Percentiles rank a stretch among this genome's conserved stretches.
Evolutionary conservation across 37 sponge, comb jelly and placozoan species (phyloP).

Genomic region (Oscarella lobularis): DNA sequence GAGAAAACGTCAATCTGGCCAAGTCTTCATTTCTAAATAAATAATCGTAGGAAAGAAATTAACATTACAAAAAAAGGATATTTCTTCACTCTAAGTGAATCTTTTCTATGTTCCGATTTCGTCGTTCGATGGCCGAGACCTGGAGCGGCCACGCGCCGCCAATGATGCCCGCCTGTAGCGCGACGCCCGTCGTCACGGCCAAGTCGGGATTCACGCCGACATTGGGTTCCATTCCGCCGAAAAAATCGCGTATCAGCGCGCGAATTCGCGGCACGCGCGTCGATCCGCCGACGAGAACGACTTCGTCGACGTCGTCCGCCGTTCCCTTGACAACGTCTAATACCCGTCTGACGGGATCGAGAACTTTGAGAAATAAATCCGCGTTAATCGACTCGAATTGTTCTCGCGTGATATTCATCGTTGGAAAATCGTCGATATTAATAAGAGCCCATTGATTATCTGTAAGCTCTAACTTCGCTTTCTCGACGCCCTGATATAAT

Average conservation of each 20-base stretch:
- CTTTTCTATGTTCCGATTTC: background rate
- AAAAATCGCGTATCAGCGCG: slow-evolving; percentile 32
- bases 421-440: background rate
- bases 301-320: slow-evolving; percentile 21
- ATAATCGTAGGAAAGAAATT: no score
- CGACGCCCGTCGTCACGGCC: slow-evolving; percentile 39
- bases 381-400: slow-evolving; percentile 36
- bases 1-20: no score
- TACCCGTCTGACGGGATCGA: slow-evolving; percentile 38
- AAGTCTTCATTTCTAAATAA: no score
- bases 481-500: slow-evolving; percentile 10
- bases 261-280: slow-evolving; percentile 42
- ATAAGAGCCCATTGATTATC: background rate
- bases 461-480: slow-evolving; percentile 19
- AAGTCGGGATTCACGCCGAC: slow-evolving; percentile 39
- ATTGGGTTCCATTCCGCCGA: slow-evolving; percentile 40
- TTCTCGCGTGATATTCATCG: slow-evolving; percentile 14
- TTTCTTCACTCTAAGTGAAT: background rate
- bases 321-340: slow-evolving; percentile 20
- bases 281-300: slow-evolving; percentile 53
- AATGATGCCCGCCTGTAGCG: slow-evolving; percentile 42
- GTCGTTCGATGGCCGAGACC: slow-evolving; percentile 35
- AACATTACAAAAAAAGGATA: no score
- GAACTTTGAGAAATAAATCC: slow-evolving; percentile 35
- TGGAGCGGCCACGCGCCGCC: slow-evolving; percentile 52